These are phyloP conservation scores for Scaptomyza parva DNA, from an alignment of 2,888 invertebrate genomes.

Conservation along the genomic window DNA sequence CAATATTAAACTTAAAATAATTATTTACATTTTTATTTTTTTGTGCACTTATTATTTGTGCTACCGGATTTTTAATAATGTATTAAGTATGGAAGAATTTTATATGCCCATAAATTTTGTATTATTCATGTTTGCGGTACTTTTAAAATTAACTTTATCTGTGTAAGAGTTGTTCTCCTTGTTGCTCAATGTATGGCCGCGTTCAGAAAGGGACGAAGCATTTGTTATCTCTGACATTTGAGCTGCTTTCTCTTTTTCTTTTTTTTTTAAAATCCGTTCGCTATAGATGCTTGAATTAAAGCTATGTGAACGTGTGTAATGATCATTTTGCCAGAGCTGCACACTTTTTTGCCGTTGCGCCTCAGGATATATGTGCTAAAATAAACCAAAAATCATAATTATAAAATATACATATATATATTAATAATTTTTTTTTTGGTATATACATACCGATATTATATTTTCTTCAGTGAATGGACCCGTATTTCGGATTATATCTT, in stretches of 20 bases:
- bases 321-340: conserved; percentile 50
- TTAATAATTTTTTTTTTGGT: neutral
- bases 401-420: neutral
- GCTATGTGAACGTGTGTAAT: conserved; percentile 43
- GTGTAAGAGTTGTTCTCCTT: conserved; percentile 37
- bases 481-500: conserved; percentile 81
- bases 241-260: neutral
- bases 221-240: conserved; percentile 26
- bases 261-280: conserved; percentile 47
- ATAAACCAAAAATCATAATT: neutral
- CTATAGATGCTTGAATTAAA: conserved; percentile 50
- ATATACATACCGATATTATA: conserved; percentile 47
- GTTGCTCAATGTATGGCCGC: conserved; percentile 30
- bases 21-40: conserved; percentile 30
- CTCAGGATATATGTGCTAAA: conserved; percentile 51
- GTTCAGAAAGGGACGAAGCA: conserved; percentile 8
- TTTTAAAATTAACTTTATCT: conserved; percentile 44
- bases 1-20: conserved; percentile 21
- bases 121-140: conserved; percentile 47
- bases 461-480: conserved; percentile 58
- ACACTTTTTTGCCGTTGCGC: conserved; percentile 32
- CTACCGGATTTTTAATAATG: conserved; percentile 16
- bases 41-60: conserved; percentile 42
- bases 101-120: conserved; percentile 43
- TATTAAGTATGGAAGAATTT: conserved; percentile 32